Evolutionary conservation across 53 echinoderm and acorn worm species (phyloP).

Genomic region (Pentamera pediparva): DNA sequence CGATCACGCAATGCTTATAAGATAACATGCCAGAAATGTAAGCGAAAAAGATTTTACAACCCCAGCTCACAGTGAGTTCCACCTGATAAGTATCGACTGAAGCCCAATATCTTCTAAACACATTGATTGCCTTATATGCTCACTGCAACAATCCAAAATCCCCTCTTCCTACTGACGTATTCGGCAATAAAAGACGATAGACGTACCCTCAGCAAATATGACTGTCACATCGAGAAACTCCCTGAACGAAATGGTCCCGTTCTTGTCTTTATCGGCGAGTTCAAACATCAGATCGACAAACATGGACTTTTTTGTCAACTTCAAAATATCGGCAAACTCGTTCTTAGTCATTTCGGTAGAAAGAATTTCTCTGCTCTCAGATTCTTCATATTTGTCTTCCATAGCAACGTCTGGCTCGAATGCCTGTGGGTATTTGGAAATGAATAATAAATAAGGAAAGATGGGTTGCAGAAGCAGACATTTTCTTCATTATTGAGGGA

Average conservation of each 20-base stretch:
- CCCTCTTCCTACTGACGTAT: too few relatives aligned
- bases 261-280: slow-evolving; percentile 56
- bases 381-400: slow-evolving; percentile 32
- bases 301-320: slow-evolving; percentile 46
- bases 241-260: slow-evolving; percentile 63
- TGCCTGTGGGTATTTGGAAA: neutral
- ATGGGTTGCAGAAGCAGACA: too few relatives aligned
- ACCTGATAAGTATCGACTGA: too few relatives aligned
- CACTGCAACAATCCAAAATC: too few relatives aligned
- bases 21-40: too few relatives aligned
- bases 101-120: too few relatives aligned
- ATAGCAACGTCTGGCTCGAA: slow-evolving; percentile 37
- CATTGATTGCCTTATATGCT: too few relatives aligned
- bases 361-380: slow-evolving; percentile 41
- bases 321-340: slow-evolving; percentile 57
- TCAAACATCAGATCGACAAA: slow-evolving; percentile 76
- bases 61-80: too few relatives aligned
- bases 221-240: slow-evolving; percentile 64
- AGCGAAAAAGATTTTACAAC: too few relatives aligned
- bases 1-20: too few relatives aligned
- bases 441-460: neutral
- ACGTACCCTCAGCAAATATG: slow-evolving; percentile 68
- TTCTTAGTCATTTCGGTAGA: slow-evolving; percentile 48
- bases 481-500: too few relatives aligned
- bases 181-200: neutral